Base-by-base conservation (phyloP, 2,888 invertebrate genomes). In the Gandaritis pyraliata region DNA sequence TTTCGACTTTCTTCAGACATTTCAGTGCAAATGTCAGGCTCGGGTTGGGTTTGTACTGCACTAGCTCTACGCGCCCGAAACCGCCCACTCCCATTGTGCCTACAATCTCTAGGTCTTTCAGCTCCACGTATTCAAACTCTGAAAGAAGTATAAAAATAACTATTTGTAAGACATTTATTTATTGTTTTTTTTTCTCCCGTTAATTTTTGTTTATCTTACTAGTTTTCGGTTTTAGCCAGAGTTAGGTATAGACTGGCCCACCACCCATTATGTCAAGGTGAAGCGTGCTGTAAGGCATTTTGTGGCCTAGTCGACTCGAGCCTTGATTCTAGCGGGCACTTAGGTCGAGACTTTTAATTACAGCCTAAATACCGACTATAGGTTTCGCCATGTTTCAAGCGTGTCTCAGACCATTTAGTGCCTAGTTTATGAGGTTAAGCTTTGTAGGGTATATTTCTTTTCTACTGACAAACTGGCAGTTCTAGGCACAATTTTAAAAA, bases 11-110 rank as follows among this genome's bases (percentile, higher is more conserved):
- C 83, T 97, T 97, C 65, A 98, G 93, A 77, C 97, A 97, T 88
- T 98, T 98, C 65, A 98, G 88, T 0, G 98, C 98, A 83, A 96
- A 97, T 0, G 94, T 94, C 11, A 92, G 76, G 72, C 93, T 86
- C 38, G 87, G 87, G 57, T 94, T 86, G 0, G 90, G 90, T 54
- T 92, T 92, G 75, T 95, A 94, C 30, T 93, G 93, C 16, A 96
- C 96, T 64, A 97, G 90, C 78, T 97, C 97, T 0, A 98, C 98
- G 1, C 97, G 93, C 0, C 98, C 98, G 79, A 98, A 98, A 1
- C 98, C 98, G 5, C 98, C 98, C 12, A 98, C 96, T 0, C 98
- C 98, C 70, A 98, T 93, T 0, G 98, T 98, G 18, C 96, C 96
- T 15, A 97, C 93, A 63, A 95, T 94, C 74, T 96, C 96, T 70